phyloP scores from a whole-genome alignment of 1,140 invertebrate species.

The Ganaspis sp. region DNA sequence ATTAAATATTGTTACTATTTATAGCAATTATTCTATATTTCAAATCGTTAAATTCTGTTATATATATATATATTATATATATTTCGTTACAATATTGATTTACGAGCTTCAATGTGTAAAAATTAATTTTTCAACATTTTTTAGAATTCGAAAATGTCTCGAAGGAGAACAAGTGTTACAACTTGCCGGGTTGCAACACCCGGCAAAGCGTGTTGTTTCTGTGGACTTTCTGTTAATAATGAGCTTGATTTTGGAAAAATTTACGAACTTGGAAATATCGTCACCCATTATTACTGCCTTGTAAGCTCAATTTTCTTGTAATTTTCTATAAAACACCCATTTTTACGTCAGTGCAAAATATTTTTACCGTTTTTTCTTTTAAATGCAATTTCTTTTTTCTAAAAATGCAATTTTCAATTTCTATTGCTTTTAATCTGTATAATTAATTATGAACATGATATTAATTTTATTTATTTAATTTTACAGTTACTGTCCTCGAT shows the following conservation, averaged over 20 bases:
- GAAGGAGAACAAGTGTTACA: slow-evolving; percentile 1
- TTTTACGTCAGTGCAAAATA: no score
- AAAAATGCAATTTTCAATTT: background rate
- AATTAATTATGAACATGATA: no score
- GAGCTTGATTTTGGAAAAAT: slow-evolving; percentile 77
- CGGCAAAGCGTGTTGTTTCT: slow-evolving; percentile 74
- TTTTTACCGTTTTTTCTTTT: slow-evolving; percentile 6
- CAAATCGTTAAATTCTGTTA: no score
- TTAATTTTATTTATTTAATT: slow-evolving; percentile 40
- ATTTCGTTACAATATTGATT: no score
- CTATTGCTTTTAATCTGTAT: no score
- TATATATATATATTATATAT: no score
- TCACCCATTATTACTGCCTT: slow-evolving; percentile 78
- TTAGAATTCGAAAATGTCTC: slow-evolving; percentile 15
- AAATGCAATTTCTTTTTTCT: no score
- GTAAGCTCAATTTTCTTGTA: slow-evolving; percentile 61
- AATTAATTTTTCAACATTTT: background rate
- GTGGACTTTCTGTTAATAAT: slow-evolving; percentile 70
- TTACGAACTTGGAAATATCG: slow-evolving; percentile 71
- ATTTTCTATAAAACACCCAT: no score
- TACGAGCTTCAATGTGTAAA: no score
- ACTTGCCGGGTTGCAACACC: background rate
- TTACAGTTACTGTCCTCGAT: slow-evolving; percentile 81
- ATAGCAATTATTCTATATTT: no score
- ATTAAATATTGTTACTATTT: no score